Percentiles rank a stretch among this genome's conserved stretches.
Conservation (phyloP, 2,113 vertebrate genomes). For the Platycercus adscitus region DNA sequence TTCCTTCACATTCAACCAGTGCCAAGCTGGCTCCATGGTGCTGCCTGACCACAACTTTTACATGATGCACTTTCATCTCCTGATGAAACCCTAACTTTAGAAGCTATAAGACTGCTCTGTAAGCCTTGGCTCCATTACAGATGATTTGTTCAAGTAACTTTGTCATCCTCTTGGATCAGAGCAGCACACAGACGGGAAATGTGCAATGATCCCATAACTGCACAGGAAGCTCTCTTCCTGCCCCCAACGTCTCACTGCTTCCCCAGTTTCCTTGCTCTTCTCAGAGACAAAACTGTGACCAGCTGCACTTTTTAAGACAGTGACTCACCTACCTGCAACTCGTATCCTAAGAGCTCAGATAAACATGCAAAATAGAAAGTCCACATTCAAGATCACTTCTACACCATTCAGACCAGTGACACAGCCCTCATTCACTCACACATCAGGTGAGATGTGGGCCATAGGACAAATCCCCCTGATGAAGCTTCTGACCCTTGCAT, state of each 20-base stretch:
- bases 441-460: rapidly evolving
- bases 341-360: background rate
- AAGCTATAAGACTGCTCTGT: background rate
- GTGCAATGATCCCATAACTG: rapidly evolving
- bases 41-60: background rate
- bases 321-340: background rate
- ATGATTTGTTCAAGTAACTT: background rate
- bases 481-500: background rate
- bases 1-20: background rate
- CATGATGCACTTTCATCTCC: background rate
- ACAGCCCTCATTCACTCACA: rapidly evolving
- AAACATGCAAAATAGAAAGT: background rate
- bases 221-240: background rate
- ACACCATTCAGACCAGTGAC: background rate
- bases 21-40: background rate
- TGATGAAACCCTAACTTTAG: background rate
- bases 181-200: background rate
- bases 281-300: background rate
- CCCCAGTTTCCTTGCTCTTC: background rate
- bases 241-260: background rate
- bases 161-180: background rate
- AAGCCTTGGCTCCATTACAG: background rate
- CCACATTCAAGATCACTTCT: background rate
- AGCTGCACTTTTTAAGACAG: background rate
- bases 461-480: background rate